phyloP scores from a whole-genome alignment of 2,888 invertebrate genomes.

The Julus scanicus region DNA sequence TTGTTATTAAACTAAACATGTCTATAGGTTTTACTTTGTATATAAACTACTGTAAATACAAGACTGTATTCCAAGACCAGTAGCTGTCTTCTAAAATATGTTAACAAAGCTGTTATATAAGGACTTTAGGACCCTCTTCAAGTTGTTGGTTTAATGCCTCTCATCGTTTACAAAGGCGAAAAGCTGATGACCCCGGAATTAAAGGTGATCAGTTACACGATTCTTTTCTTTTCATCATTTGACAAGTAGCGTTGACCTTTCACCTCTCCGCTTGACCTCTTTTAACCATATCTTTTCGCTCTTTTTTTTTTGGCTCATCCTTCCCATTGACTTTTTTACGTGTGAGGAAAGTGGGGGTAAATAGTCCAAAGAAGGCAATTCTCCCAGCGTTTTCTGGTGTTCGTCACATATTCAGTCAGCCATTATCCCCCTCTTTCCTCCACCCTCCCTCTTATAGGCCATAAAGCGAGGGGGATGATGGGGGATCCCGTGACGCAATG shows the following conservation, averaged over 20 bases:
- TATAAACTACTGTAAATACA: too few species aligned
- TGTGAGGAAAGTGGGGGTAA: not conserved
- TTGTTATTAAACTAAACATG: too few species aligned
- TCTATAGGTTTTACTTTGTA: too few species aligned
- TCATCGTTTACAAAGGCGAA: too few species aligned
- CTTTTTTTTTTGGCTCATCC: not conserved
- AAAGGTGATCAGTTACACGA: not conserved
- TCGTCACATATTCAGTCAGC: conserved; percentile 38
- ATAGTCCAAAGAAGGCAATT: not conserved
- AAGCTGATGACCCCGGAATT: not conserved
- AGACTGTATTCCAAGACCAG: too few species aligned
- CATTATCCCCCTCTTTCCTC: not conserved
- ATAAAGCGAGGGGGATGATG: not conserved
- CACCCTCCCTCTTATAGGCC: not conserved
- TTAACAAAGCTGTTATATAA: too few species aligned
- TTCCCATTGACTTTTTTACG: not conserved
- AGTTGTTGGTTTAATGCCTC: too few species aligned
- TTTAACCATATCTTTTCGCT: not conserved
- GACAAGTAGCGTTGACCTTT: not conserved
- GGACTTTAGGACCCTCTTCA: too few species aligned
- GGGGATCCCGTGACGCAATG: conserved; percentile 1
- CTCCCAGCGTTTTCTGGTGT: not conserved
- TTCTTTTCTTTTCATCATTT: not conserved
- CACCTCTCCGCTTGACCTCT: not conserved
- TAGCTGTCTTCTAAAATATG: too few species aligned